Conservation (phyloP, 2,113 vertebrate genomes). For the Mesitornis unicolor region DNA sequence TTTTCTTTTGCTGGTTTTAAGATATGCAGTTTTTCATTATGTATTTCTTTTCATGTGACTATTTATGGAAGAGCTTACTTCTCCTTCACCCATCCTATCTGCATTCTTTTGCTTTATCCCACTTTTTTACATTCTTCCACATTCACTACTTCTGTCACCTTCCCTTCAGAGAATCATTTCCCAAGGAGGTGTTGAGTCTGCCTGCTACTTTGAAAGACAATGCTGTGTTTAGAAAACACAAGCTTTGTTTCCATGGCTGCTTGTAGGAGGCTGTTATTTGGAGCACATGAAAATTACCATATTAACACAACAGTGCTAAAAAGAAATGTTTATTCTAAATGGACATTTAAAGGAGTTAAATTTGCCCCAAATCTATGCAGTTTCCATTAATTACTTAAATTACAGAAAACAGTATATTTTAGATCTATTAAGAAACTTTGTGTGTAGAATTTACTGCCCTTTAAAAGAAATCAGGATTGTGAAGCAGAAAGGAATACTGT, state of each 20-base stretch:
- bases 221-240: not conserved
- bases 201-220: not conserved
- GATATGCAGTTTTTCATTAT: fast-evolving
- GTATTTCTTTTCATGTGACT: not conserved
- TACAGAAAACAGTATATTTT: not conserved
- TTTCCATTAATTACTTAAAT: not conserved
- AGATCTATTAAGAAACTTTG: not conserved
- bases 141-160: not conserved
- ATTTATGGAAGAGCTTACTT: not conserved
- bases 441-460: not conserved
- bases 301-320: not conserved
- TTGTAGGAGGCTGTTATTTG: not conserved
- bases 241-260: not conserved
- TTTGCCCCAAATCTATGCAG: not conserved
- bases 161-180: not conserved
- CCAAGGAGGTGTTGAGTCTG: not conserved
- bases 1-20: not conserved
- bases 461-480: not conserved
- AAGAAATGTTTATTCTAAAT: not conserved
- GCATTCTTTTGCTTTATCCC: not conserved
- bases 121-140: not conserved
- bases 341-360: not conserved
- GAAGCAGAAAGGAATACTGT: not conserved
- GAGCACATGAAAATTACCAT: not conserved
- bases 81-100: not conserved